Percentiles rank a stretch among this genome's conserved stretches.
Evolutionary conservation across 2,797 vertebrate species (phyloP).

Genomic region (Mormyrus hasselquistii): DNA sequence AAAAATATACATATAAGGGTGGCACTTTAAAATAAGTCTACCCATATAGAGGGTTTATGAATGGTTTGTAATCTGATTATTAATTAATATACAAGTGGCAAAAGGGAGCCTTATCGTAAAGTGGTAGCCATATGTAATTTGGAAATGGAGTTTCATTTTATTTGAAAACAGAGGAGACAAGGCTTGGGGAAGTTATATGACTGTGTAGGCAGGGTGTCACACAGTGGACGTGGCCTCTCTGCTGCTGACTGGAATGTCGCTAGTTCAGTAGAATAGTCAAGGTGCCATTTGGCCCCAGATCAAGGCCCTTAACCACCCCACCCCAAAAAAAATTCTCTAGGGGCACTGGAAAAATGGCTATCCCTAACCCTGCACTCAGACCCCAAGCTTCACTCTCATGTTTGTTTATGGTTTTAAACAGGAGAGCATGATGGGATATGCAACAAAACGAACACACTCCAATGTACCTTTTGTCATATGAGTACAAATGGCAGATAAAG

Average conservation of each 20-base stretch:
- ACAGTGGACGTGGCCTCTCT: not conserved
- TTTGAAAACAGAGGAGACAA: no score
- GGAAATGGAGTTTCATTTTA: no score
- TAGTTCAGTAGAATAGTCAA: not conserved
- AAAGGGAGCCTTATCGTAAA: no score
- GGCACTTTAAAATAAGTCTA: not conserved
- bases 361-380: not conserved
- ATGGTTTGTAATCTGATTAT: no score
- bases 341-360: not conserved
- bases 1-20: not conserved
- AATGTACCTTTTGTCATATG: not conserved
- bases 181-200: not conserved
- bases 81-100: no score
- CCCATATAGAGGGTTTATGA: not conserved
- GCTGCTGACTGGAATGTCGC: not conserved
- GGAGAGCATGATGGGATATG: not conserved
- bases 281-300: not conserved
- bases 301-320: no score
- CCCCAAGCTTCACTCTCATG: not conserved
- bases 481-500: not conserved
- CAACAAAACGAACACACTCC: not conserved
- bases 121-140: no score
- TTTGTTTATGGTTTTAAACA: not conserved
- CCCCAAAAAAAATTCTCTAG: not conserved
- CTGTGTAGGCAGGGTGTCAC: not conserved